Evolutionary conservation across 2,797 vertebrate genomes (phyloP).

Genomic region (Sebastes miniatus): DNA sequence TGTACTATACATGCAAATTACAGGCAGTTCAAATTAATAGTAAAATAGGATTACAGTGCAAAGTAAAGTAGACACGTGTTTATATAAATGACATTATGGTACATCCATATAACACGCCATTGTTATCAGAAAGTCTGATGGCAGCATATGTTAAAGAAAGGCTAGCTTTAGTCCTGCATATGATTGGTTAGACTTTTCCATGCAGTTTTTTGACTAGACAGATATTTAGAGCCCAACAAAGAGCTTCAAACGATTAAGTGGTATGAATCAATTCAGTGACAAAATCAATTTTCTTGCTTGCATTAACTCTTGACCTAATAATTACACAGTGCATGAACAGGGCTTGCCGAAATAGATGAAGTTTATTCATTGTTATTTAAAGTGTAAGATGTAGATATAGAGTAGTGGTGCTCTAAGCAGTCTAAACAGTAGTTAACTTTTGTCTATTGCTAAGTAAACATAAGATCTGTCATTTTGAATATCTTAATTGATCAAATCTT

Average conservation of each 20-base stretch:
- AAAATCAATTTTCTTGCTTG: constrained; percentile 18
- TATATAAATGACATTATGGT: constrained; percentile 31
- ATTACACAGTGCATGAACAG: constrained; percentile 43
- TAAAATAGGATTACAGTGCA: constrained; percentile 44
- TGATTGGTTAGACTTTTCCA: constrained; percentile 11
- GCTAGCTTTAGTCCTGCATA: constrained; percentile 37
- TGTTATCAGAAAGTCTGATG: constrained; percentile 24
- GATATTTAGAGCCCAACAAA: constrained; percentile 19
- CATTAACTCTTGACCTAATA: constrained; percentile 24
- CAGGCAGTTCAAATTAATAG: constrained; percentile 39
- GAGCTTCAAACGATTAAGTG: constrained; percentile 17
- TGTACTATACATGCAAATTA: constrained; percentile 57
- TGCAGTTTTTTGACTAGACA: neutral
- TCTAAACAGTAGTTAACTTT: neutral
- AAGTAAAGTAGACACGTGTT: constrained; percentile 48
- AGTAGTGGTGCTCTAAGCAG: constrained; percentile 51
- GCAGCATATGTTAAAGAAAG: constrained; percentile 32
- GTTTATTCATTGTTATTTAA: constrained; percentile 28
- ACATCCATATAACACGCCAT: constrained; percentile 38
- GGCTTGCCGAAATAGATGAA: constrained; percentile 9
- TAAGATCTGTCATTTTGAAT: constrained; percentile 15
- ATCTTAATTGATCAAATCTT: constrained; percentile 7
- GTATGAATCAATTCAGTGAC: constrained; percentile 12
- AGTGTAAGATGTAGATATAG: constrained; percentile 21
- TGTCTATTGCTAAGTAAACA: constrained; percentile 22